Evolutionary conservation across 1,140 invertebrate species (phyloP).

Genomic region (Diabrotica undecimpunctata): DNA sequence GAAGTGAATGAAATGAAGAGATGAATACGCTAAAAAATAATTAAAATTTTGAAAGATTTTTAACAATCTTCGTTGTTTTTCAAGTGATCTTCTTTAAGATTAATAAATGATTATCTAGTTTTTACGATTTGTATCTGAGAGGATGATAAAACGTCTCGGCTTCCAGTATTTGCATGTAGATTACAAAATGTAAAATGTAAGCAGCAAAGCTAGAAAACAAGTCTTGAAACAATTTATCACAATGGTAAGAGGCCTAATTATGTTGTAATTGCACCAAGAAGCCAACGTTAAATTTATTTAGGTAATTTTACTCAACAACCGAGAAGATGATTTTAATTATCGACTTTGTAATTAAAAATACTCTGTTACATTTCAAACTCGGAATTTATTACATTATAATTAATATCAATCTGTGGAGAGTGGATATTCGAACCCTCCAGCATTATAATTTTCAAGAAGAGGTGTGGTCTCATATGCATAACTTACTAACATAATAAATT

Average conservation of each 20-base stretch:
- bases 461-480: constrained; percentile 26
- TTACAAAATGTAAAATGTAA: not conserved
- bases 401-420: constrained; percentile 33
- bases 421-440: constrained; percentile 24
- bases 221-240: constrained; percentile 29
- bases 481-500: constrained; percentile 24
- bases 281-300: constrained; percentile 33
- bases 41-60: no score
- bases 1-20: no score
- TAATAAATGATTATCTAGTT: not conserved
- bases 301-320: constrained; percentile 31
- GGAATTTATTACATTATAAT: constrained; percentile 33
- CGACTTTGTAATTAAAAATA: constrained; percentile 28
- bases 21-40: no score
- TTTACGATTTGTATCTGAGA: not conserved
- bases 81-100: no score
- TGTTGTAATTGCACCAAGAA: constrained; percentile 30
- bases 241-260: constrained; percentile 32
- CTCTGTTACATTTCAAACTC: constrained; percentile 27
- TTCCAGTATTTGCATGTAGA: constrained; percentile 1
- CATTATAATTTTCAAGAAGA: constrained; percentile 31
- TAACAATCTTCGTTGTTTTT: no score
- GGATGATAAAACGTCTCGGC: not conserved
- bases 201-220: constrained; percentile 1
- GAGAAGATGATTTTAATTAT: constrained; percentile 34